Evolutionary conservation across 2,888 invertebrate species (phyloP).

Genomic region (Thalpophila matura): DNA sequence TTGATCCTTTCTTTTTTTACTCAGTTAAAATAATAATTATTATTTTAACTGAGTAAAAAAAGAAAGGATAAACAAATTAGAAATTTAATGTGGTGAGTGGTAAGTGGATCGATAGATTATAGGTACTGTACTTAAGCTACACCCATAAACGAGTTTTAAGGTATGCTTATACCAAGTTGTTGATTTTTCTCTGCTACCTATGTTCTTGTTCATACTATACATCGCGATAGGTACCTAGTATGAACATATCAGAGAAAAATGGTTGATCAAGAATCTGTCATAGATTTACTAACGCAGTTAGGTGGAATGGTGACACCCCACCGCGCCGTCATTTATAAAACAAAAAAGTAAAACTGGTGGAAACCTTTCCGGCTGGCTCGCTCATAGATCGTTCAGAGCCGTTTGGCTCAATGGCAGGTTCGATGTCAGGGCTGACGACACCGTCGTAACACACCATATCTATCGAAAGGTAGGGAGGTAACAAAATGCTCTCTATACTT

Average conservation of each 20-base stretch:
- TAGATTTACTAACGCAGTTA: conserved; percentile 28
- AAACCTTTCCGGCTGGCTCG: conserved; percentile 34
- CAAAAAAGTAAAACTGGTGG: conserved; percentile 38
- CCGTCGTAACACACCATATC: conserved; percentile 43
- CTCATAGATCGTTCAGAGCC: conserved; percentile 38
- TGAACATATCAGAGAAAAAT: not conserved
- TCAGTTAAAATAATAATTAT: too few species aligned
- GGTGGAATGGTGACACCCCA: conserved; percentile 10
- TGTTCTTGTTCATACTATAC: too few species aligned
- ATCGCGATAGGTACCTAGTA: too few species aligned
- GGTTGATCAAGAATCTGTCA: conserved; percentile 12
- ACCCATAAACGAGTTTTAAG: too few species aligned
- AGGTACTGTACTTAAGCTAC: too few species aligned
- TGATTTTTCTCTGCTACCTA: too few species aligned
- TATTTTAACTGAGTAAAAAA: too few species aligned
- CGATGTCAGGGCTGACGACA: conserved; percentile 42
- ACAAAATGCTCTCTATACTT: conserved; percentile 21
- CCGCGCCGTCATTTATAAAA: conserved; percentile 45
- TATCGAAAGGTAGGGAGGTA: conserved; percentile 38
- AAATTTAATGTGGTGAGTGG: too few species aligned
- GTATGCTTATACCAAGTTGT: too few species aligned
- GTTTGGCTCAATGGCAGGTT: conserved; percentile 44
- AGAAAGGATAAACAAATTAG: too few species aligned
- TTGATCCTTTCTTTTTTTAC: too few species aligned
- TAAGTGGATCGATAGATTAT: too few species aligned